Percentiles rank a stretch among this genome's conserved stretches.
These are phyloP conservation scores for Abrostola triplasia DNA, from an alignment of 2,888 invertebrate species.

Conservation along the genomic window DNA sequence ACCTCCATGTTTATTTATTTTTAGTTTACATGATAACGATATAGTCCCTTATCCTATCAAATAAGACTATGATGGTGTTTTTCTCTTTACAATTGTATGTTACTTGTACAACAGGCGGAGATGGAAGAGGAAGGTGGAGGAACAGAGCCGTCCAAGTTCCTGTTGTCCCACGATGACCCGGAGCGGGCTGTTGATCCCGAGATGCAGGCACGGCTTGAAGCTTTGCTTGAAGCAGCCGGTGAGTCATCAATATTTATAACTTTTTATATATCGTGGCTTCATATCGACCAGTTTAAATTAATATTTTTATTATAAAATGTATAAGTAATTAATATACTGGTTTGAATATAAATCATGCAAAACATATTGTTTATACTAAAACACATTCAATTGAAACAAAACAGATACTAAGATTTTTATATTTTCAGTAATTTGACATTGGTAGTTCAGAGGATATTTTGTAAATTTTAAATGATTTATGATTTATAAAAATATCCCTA, in stretches of 20 bases:
- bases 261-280: neutral
- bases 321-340: too few relatives aligned
- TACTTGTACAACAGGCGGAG: constrained; percentile 76
- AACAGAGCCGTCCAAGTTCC: constrained; percentile 84
- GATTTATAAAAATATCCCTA: too few relatives aligned
- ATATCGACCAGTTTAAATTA: too few relatives aligned
- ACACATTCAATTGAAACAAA: neutral
- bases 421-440: too few relatives aligned
- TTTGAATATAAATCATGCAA: too few relatives aligned
- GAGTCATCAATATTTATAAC: constrained; percentile 49
- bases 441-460: too few relatives aligned
- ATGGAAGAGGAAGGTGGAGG: constrained; percentile 86
- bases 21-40: constrained; percentile 4
- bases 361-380: neutral
- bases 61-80: neutral
- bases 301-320: too few relatives aligned
- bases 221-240: constrained; percentile 97
- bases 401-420: too few relatives aligned
- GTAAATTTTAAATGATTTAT: too few relatives aligned
- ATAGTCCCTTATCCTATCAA: neutral
- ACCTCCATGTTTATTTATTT: constrained; percentile 4
- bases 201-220: constrained; percentile 96
- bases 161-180: constrained; percentile 88
- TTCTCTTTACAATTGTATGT: neutral
- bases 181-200: constrained; percentile 93